Conservation (phyloP, 2,797 vertebrate genomes). For the Helarctos malayanus region DNA sequence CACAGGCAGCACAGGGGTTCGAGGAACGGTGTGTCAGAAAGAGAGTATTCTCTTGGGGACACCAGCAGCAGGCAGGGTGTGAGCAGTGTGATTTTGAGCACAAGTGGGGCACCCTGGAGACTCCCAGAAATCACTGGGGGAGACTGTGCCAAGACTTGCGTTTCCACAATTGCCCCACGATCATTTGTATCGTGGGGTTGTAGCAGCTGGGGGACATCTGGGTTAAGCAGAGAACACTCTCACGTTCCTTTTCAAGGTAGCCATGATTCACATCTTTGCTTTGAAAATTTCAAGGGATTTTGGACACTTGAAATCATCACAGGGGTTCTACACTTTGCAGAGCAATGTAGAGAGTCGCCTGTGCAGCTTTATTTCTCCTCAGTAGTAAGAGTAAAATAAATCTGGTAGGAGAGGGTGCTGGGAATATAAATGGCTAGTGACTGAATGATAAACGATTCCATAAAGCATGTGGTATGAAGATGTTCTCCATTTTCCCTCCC, state of each 20-base stretch:
- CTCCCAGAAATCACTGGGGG: background rate
- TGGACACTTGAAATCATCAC: background rate
- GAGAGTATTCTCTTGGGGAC: background rate
- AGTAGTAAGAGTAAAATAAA: conserved; percentile 64
- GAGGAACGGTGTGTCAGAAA: background rate
- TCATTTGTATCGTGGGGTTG: background rate
- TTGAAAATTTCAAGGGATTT: conserved; percentile 10
- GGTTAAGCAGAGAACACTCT: background rate
- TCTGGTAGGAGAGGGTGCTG: conserved; percentile 42
- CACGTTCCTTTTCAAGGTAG: background rate
- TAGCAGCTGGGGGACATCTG: background rate
- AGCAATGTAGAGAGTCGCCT: conserved; percentile 64
- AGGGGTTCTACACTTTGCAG: conserved; percentile 28
- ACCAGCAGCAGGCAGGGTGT: background rate
- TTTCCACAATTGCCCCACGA: background rate
- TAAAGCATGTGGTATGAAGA: conserved; percentile 17
- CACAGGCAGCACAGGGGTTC: background rate
- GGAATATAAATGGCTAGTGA: conserved; percentile 78
- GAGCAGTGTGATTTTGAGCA: background rate
- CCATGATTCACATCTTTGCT: background rate
- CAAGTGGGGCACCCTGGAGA: background rate
- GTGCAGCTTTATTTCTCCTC: conserved; percentile 71
- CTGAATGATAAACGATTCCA: conserved; percentile 71
- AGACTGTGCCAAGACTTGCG: background rate
- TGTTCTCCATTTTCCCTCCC: conserved; percentile 35